Percentiles rank a stretch among this genome's conserved stretches.
Evolutionary conservation across 2,113 vertebrate species (phyloP).

Genomic region (Dasyornis broadbenti): DNA sequence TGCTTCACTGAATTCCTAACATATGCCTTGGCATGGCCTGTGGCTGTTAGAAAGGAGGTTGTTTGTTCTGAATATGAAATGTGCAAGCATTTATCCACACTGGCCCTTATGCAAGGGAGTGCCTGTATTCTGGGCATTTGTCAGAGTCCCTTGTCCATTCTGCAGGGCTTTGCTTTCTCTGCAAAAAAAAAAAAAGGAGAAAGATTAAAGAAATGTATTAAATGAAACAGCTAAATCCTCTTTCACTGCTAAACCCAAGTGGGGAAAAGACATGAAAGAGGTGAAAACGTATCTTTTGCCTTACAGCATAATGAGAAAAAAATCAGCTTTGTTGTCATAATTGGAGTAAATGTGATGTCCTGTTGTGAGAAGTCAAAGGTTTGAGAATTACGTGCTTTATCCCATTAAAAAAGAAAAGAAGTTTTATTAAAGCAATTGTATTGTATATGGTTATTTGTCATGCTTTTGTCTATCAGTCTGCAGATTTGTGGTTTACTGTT

Average conservation of each 20-base stretch:
- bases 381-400: not conserved
- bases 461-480: not conserved
- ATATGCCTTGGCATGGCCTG: not conserved
- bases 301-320: not conserved
- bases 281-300: not conserved
- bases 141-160: not conserved
- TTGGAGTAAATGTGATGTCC: not conserved
- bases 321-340: not conserved
- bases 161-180: not conserved
- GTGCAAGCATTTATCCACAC: not conserved
- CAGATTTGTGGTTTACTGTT: not conserved
- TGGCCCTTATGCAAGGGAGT: not conserved
- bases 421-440: not conserved
- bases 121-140: not conserved
- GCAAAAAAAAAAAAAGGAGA: not conserved
- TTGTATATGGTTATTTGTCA: not conserved
- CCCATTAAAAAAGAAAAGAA: not conserved
- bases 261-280: not conserved
- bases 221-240: not conserved
- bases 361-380: not conserved
- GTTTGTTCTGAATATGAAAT: not conserved
- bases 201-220: not conserved
- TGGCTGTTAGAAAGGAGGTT: not conserved
- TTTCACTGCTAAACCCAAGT: not conserved
- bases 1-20: not conserved